Percentiles rank a stretch among this genome's conserved stretches.
Conservation (phyloP, 2,113 vertebrate species). For the Alligator sinensis region DNA sequence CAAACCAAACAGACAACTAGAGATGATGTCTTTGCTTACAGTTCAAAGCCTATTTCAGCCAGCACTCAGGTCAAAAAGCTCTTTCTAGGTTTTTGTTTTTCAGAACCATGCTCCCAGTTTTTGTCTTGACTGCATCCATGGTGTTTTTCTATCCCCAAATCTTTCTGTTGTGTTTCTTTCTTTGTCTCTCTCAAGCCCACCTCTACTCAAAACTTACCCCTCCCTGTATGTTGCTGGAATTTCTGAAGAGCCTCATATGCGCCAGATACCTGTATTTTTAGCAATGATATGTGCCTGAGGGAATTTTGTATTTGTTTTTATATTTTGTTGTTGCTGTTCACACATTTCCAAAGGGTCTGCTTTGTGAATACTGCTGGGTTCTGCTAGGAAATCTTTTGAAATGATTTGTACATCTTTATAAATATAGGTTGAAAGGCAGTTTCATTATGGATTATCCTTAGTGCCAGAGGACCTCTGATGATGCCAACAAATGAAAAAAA, state of each 20-base stretch:
- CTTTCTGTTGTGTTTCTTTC: not conserved
- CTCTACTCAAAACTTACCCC: no score
- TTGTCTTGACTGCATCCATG: not conserved
- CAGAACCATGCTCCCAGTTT: not conserved
- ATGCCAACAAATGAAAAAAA: not conserved
- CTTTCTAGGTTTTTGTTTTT: not conserved
- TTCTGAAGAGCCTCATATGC: no score
- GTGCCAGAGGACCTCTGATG: not conserved
- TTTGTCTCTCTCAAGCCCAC: not conserved
- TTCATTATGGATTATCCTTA: not conserved
- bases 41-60: not conserved
- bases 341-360: not conserved
- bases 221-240: no score
- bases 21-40: not conserved
- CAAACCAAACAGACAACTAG: not conserved
- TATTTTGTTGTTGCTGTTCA: not conserved
- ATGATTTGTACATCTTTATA: not conserved
- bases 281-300: no score
- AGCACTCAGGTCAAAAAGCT: not conserved
- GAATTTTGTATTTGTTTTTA: not conserved
- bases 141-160: not conserved
- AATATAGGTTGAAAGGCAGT: not conserved
- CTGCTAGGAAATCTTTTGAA: not conserved
- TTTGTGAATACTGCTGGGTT: not conserved
- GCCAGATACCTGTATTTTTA: no score